Evolutionary conservation across 2,113 vertebrate genomes (phyloP).

Genomic region (Dasyprocta punctata): DNA sequence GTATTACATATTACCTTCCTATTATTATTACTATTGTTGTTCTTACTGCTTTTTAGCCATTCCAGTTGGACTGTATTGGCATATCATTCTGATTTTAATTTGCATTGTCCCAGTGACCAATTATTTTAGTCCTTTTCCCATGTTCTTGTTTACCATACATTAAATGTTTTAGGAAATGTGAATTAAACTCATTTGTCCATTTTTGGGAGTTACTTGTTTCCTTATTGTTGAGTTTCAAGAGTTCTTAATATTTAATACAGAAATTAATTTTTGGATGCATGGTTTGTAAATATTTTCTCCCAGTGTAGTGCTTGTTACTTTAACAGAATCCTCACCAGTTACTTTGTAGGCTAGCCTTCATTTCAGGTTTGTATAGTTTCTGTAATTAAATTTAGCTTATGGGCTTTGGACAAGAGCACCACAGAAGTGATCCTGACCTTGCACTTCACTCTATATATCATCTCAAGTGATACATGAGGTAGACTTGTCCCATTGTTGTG

Average conservation of each 20-base stretch:
- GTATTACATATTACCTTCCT: background rate
- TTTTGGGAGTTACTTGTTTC: background rate
- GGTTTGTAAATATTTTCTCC: background rate
- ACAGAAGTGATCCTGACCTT: background rate
- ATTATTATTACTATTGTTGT: background rate
- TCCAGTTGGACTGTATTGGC: background rate
- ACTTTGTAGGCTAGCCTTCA: background rate
- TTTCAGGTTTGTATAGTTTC: background rate
- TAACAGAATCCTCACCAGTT: background rate
- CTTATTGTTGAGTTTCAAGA: background rate
- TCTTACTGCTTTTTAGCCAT: background rate
- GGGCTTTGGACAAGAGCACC: background rate
- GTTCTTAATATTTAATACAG: background rate
- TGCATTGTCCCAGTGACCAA: background rate
- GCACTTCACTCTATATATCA: background rate
- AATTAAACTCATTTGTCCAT: background rate
- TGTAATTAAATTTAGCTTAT: background rate
- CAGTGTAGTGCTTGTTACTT: background rate
- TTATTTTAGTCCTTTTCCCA: background rate
- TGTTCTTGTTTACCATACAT: background rate
- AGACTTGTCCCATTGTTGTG: background rate
- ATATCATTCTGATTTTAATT: conserved; percentile 8
- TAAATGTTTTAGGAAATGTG: background rate
- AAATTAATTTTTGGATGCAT: background rate
- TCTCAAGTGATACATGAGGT: background rate